Percentiles rank a stretch among this genome's conserved stretches.
phyloP scores from a whole-genome alignment of 2,797 vertebrate species.

The Bryconaethiops microstoma region DNA sequence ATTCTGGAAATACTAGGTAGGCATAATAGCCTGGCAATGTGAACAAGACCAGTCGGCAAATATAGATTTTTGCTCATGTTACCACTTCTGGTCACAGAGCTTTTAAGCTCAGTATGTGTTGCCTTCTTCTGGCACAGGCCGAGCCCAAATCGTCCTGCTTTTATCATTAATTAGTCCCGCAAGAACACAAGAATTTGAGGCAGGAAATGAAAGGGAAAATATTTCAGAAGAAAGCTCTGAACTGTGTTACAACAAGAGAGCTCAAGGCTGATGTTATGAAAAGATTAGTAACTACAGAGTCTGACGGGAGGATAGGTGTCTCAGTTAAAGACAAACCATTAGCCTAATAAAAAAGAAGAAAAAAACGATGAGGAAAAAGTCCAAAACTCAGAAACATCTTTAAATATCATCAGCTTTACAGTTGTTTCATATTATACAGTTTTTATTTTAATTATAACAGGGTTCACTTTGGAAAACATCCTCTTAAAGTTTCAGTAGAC shows the following conservation, averaged over 20 bases:
- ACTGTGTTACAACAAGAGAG: constrained; percentile 32
- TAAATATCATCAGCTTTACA: neutral
- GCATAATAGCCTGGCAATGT: constrained; percentile 84
- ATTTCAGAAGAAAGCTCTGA: constrained; percentile 13
- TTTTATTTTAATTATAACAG: neutral
- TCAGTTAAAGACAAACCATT: neutral
- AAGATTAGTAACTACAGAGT: neutral
- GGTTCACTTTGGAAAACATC: neutral
- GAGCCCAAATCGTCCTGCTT: constrained; percentile 86
- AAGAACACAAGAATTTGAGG: constrained; percentile 72
- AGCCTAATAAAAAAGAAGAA: neutral
- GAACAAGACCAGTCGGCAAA: constrained; percentile 86
- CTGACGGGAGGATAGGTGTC: neutral
- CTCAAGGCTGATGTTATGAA: neutral
- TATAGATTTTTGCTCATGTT: constrained; percentile 95
- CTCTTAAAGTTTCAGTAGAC: neutral
- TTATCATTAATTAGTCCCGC: constrained; percentile 86
- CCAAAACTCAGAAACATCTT: neutral
- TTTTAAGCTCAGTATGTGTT: constrained; percentile 93
- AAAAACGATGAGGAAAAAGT: neutral
- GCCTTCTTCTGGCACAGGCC: constrained; percentile 82
- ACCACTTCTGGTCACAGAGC: constrained; percentile 86
- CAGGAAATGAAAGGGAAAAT: constrained; percentile 62
- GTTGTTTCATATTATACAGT: too few relatives aligned
- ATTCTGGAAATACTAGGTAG: constrained; percentile 74